Percentiles rank a stretch among this genome's conserved stretches.
phyloP scores from a whole-genome alignment of 2,113 vertebrate species.

The Mesocricetus auratus region DNA sequence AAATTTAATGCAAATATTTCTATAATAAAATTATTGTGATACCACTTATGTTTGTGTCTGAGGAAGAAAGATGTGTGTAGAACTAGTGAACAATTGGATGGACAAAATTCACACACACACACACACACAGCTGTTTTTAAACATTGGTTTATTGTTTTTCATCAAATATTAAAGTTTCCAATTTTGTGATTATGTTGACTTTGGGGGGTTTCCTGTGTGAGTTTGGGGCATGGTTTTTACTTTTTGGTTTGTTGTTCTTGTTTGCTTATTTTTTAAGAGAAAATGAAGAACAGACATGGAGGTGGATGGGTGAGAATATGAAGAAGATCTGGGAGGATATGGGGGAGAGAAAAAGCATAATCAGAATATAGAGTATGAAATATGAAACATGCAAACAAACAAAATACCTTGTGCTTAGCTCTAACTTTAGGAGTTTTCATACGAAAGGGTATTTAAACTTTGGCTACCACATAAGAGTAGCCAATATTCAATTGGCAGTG shows the following conservation, averaged over 20 bases:
- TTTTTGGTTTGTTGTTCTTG: not conserved
- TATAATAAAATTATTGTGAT: slow-evolving; percentile 22
- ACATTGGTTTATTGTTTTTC: not conserved
- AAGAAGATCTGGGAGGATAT: too few species aligned
- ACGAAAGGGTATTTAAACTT: not conserved
- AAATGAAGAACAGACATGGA: not conserved
- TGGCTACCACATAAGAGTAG: not conserved
- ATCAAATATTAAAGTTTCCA: not conserved
- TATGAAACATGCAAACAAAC: not conserved
- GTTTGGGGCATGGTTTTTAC: not conserved
- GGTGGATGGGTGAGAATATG: too few species aligned
- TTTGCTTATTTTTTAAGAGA: not conserved
- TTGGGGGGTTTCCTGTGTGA: not conserved
- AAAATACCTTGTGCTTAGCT: not conserved
- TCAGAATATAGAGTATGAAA: not conserved
- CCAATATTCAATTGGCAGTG: not conserved
- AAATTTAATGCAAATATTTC: not conserved
- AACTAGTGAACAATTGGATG: not conserved
- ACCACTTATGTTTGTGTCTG: slow-evolving; percentile 9
- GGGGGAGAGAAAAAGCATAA: not conserved
- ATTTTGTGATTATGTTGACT: not conserved
- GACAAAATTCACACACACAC: not conserved
- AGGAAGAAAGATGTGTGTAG: not conserved
- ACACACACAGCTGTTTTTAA: not conserved
- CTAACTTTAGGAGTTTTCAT: not conserved